Evolutionary conservation across 1,140 invertebrate genomes (phyloP).

Genomic region (Procambarus virginalis): DNA sequence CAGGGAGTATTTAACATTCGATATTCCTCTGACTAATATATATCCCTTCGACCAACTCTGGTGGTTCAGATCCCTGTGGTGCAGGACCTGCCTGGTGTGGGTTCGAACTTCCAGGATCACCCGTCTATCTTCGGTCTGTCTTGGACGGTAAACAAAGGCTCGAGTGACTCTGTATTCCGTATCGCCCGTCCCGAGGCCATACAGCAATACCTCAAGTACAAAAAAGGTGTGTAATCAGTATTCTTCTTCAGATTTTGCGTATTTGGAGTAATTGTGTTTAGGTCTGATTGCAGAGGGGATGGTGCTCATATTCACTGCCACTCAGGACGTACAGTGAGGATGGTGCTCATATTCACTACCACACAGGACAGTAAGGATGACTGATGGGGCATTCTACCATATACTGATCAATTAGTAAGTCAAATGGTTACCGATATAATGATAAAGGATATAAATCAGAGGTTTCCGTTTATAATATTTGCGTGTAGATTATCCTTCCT

Average conservation of each 20-base stretch:
- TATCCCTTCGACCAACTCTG: background rate
- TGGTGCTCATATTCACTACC: background rate
- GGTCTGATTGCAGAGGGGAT: too few relatives aligned
- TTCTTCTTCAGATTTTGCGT: too few relatives aligned
- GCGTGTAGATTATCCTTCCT: too few relatives aligned
- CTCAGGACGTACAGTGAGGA: background rate
- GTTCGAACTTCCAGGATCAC: slow-evolving; percentile 45
- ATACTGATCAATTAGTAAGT: too few relatives aligned
- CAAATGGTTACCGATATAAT: too few relatives aligned
- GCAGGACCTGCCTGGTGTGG: slow-evolving; percentile 34
- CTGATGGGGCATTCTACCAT: too few relatives aligned
- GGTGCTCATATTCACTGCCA: too few relatives aligned
- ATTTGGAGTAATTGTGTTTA: too few relatives aligned
- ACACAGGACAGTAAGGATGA: too few relatives aligned
- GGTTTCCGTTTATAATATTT: too few relatives aligned
- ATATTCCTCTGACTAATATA: background rate
- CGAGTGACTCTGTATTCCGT: background rate
- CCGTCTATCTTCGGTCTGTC: slow-evolving; percentile 43
- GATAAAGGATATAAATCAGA: too few relatives aligned
- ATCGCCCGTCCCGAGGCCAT: background rate
- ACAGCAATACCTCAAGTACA: background rate
- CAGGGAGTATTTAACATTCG: background rate
- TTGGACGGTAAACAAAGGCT: slow-evolving; percentile 35
- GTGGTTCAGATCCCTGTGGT: slow-evolving; percentile 18
- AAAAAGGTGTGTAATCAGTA: slow-evolving; percentile 3